Conservation (phyloP, 2,888 invertebrate species). For the Orchestes rusci region DNA sequence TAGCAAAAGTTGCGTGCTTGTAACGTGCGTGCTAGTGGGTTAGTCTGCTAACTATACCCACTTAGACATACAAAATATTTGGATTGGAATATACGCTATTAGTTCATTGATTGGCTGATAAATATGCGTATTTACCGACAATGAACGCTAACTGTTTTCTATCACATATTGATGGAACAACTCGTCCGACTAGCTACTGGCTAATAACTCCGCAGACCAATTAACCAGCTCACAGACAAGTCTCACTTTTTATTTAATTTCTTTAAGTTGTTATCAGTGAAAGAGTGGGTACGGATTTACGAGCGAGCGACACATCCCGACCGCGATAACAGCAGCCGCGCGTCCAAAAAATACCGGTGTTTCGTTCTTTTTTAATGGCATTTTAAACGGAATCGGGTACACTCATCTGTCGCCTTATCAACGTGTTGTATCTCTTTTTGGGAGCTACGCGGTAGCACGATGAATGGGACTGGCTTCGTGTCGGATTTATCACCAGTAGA, state of each 20-base stretch:
- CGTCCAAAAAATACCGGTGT: conserved; percentile 23
- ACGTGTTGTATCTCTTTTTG: conserved; percentile 21
- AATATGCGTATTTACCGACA: no score
- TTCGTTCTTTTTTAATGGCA: conserved; percentile 23
- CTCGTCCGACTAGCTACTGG: no score
- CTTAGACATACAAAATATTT: no score
- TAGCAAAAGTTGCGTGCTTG: no score
- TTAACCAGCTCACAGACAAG: conserved; percentile 23
- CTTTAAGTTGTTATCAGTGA: conserved; percentile 18
- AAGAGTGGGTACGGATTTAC: conserved; percentile 25
- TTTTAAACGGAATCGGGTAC: conserved; percentile 23
- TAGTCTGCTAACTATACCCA: no score
- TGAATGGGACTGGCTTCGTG: conserved; percentile 19
- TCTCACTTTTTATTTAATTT: conserved; percentile 24
- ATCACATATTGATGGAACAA: no score
- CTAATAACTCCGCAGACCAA: conserved; percentile 22
- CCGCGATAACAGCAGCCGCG: conserved; percentile 23
- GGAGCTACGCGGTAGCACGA: conserved; percentile 23
- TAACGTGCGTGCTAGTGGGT: no score
- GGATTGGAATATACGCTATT: no score
- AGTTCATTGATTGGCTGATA: no score
- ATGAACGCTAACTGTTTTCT: no score
- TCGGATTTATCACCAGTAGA: conserved; percentile 6
- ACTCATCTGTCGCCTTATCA: conserved; percentile 22
- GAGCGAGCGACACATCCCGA: conserved; percentile 22